Evolutionary conservation across 2,888 invertebrate genomes (phyloP).

Genomic region (Ischnura elegans): DNA sequence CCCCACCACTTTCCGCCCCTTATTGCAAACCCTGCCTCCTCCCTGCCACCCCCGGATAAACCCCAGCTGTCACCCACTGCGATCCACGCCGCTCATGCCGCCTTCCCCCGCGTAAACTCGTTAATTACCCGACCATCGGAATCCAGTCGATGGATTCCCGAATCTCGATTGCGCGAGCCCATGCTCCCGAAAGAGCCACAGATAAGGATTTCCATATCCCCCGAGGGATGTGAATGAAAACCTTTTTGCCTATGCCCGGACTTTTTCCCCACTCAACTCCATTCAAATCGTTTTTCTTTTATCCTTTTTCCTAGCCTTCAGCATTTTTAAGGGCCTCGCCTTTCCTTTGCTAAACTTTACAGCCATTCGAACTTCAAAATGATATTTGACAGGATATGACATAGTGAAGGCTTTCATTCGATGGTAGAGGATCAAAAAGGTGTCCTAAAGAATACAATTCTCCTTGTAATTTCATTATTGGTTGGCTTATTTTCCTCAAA

Average conservation of each 20-base stretch:
- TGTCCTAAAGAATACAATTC: no score
- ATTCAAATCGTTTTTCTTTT: neutral
- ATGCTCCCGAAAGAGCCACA: neutral
- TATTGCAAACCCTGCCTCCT: neutral
- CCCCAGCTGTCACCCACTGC: neutral
- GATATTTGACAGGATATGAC: no score
- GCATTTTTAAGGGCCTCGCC: neutral
- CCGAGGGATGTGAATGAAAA: neutral
- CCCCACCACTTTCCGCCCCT: neutral
- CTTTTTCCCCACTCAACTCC: neutral
- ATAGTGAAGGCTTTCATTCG: no score
- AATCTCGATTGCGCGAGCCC: slow-evolving; percentile 55
- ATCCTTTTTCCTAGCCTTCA: neutral
- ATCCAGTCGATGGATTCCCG: slow-evolving; percentile 46
- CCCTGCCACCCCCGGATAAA: neutral
- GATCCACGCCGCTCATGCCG: neutral
- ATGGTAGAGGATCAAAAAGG: no score
- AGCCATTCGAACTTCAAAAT: no score
- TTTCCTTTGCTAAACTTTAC: no score
- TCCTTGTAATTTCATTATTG: no score
- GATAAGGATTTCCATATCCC: slow-evolving; percentile 46
- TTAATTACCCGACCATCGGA: slow-evolving; percentile 59
- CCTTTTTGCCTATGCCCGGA: neutral
- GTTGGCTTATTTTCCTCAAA: no score
- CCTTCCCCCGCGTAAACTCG: neutral